Base-by-base conservation (phyloP, 2,888 invertebrate genomes). In the Polyommatus icarus region DNA sequence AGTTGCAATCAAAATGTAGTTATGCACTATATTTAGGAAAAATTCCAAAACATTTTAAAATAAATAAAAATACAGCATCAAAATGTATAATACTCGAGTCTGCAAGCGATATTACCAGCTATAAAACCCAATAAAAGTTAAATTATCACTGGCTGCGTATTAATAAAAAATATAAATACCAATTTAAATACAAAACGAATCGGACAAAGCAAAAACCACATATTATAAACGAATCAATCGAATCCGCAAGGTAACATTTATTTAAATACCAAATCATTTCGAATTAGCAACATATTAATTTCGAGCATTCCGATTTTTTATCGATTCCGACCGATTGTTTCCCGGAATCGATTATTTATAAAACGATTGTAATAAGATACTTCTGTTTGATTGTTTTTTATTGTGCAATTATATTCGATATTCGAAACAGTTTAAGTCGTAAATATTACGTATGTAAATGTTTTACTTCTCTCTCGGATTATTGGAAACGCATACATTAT, bases 321-420 rank as follows among this genome's bases (percentile, higher is more conserved):
- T 67, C 59, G 67, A 29, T 78, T 67, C 29, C 67, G 29, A 67
- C 29, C 80, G 82, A 82, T 82, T 83, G 82, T 84, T 84, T 82
- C 82, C 82, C 78, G 82, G 82, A 82, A 83, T 82, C 82, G 79
- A 76, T 78, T 79, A 54, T 75, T 75, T 75, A 75, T 54, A 75
- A 75, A 75, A 54, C 75, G 75, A 75, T 75, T 75, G 75, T 75
- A 75, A 75, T 75, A 29, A 75, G 75, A 50, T 54, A 75, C 75
- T 75, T 54, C 75, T 75, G 75, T 75, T 54, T 75, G 18, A 73
- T 46, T 73, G 73, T 54, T 75, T 75, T 54, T 50, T 75, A 50
- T 75, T 75, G 75, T 24, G 75, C 50, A 50, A 75, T 75, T 75
- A 75, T 73, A 24, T 40, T 75, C 29, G 75, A 72, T 20, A 46